Conservation (phyloP, 2,113 vertebrate genomes). For the Trochalopteron elliotii region DNA sequence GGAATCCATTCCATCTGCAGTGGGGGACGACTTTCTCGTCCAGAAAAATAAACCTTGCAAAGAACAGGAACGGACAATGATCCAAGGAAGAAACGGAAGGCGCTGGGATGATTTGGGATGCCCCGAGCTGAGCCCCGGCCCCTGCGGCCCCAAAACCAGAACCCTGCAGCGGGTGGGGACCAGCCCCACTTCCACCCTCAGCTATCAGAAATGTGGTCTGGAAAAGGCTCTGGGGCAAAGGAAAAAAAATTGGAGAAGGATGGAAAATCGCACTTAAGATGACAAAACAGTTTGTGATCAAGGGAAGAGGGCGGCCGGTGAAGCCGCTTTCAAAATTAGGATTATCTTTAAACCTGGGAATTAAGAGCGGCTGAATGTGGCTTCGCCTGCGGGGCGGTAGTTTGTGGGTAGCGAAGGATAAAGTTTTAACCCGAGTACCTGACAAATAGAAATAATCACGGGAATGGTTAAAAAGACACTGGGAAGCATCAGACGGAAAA, state of each 20-base stretch:
- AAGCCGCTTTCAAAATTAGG: constrained; percentile 39
- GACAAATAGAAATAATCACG: not conserved
- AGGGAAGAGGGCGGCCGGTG: constrained; percentile 18
- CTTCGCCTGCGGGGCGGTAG: not conserved
- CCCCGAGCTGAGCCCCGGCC: not conserved
- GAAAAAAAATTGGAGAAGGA: not conserved
- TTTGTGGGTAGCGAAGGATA: not conserved
- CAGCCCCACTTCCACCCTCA: not conserved
- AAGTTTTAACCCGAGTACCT: constrained; percentile 17
- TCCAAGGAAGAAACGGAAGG: not conserved
- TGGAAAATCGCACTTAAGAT: not conserved
- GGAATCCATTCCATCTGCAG: not conserved
- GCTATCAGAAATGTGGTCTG: not conserved
- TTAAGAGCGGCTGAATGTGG: not conserved
- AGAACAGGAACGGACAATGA: not conserved
- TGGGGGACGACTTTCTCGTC: not conserved
- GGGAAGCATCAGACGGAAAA: not conserved
- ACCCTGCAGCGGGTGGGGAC: not conserved
- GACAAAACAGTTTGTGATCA: constrained; percentile 15
- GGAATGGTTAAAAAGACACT: not conserved
- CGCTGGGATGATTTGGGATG: not conserved
- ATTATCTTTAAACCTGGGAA: constrained; percentile 33
- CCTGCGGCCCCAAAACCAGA: not conserved
- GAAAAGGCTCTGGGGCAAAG: not conserved
- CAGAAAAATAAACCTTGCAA: not conserved